Conservation (phyloP, 64 coral and sea anemone genomes). For the Porites lutea region DNA sequence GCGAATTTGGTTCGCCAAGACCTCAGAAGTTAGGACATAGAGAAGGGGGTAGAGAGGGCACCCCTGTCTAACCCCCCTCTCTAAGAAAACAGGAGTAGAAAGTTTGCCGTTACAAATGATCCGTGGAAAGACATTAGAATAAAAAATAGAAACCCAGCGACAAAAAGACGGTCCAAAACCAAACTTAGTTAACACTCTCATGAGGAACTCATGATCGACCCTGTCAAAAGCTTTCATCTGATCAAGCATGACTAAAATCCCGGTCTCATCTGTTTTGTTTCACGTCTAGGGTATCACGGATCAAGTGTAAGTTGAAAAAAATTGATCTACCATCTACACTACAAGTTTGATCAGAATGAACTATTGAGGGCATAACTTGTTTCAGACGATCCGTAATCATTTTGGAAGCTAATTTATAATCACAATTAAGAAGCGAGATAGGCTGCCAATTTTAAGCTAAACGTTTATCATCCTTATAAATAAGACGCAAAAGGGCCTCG, state of each 20-base stretch:
- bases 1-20: neutral
- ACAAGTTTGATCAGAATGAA: neutral
- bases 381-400: neutral
- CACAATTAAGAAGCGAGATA: neutral
- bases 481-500: neutral
- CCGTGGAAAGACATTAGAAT: neutral
- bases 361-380: neutral
- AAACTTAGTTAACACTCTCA: neutral
- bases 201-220: neutral
- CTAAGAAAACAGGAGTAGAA: neutral
- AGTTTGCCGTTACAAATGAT: neutral
- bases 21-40: conserved; percentile 10
- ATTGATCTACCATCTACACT: neutral
- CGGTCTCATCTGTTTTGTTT: neutral
- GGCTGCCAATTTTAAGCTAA: neutral
- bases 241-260: neutral
- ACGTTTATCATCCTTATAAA: neutral
- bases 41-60: conserved; percentile 32
- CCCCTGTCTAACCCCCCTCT: neutral
- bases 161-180: neutral
- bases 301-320: neutral
- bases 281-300: neutral
- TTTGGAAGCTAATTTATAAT: neutral
- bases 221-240: conserved; percentile 16
- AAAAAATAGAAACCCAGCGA: neutral